Evolutionary conservation across 1,140 invertebrate species (phyloP).

Genomic region (Argopecten irradians): DNA sequence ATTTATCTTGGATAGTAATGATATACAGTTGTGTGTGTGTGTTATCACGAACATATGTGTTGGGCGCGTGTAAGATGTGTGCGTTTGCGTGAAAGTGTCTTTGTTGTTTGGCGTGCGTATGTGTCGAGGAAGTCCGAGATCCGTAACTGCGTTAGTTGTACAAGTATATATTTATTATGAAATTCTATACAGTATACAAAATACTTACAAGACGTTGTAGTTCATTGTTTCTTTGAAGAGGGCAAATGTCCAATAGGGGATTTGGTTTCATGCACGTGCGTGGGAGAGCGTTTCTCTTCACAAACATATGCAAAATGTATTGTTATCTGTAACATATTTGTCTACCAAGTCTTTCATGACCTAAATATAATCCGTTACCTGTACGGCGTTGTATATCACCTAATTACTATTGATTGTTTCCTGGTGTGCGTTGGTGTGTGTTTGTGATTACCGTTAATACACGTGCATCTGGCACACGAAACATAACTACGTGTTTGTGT

Average conservation of each 20-base stretch:
- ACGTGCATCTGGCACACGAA: not conserved
- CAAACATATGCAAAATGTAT: not conserved
- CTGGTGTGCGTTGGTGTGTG: not conserved
- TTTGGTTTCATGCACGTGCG: not conserved
- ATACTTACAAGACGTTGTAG: not conserved
- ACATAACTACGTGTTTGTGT: not conserved
- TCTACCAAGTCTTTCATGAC: slow-evolving; percentile 15
- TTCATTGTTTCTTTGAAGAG: not conserved
- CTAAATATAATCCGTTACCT: not conserved
- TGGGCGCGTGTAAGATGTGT: not conserved
- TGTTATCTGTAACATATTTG: not conserved
- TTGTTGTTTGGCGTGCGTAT: not conserved
- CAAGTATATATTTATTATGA: not conserved
- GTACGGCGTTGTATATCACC: not conserved
- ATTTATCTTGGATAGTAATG: not conserved
- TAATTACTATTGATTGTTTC: not conserved
- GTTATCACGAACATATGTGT: not conserved
- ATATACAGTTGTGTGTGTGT: not conserved
- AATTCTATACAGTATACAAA: not conserved
- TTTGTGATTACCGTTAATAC: not conserved
- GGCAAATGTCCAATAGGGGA: not conserved
- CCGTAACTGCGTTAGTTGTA: not conserved
- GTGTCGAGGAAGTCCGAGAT: not conserved
- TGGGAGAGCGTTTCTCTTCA: not conserved
- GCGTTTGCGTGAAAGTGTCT: not conserved